Evolutionary conservation across 2,797 vertebrate genomes (phyloP), one percentile per base, ranked within the genome.

Genomic region (Enteromius radiatus): DNA sequence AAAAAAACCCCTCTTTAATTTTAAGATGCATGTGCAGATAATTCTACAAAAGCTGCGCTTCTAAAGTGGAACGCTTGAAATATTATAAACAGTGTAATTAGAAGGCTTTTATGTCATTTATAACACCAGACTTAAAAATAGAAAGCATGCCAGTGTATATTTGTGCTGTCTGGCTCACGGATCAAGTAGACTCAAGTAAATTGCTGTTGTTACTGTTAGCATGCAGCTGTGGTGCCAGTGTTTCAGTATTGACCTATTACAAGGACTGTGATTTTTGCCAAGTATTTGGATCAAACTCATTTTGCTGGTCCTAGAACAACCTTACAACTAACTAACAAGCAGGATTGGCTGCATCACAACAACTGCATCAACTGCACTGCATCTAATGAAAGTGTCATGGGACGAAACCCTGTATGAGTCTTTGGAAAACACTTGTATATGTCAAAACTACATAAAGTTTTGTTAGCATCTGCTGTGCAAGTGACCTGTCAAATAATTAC

Each of bases 51-150:
- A 88, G 85, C 88, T 90, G 84, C 80, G 75, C 68, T 82, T 90
- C 86, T 88, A 86, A 47, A 91, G 88, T 82, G 61, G 86, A 92
- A 90, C 82, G 12, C 85, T 90, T 87, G 87, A 81, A 86, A 90
- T 56, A 76, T 81, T 85, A 85, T 85, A 75, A 89, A 86, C 26
- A 2, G 78, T 84, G 80, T 90, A 92, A 94, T 93, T 92, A 92
- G 33, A 86, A 76, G 86, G 74, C 56, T 81, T 78, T 84, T 85
- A 70, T 87, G 81, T 82, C 31, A 84, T 85, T 87, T 90, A 85
- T 77, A 82, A 83, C 71, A 83, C 73, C 38, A n/a, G 54, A 56
- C 73, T 86, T 90, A 78, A 86, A 91, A 91, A 91, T 87, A 89
- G 80, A 56, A 76, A 83, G 85, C 70, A 77, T 71, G 23, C 79